A percentile compares a stretch with the other conserved stretches of the same genome.
These are phyloP conservation scores for Nesoenas mayeri DNA, from an alignment of 2,113 vertebrate species.

Conservation along the genomic window DNA sequence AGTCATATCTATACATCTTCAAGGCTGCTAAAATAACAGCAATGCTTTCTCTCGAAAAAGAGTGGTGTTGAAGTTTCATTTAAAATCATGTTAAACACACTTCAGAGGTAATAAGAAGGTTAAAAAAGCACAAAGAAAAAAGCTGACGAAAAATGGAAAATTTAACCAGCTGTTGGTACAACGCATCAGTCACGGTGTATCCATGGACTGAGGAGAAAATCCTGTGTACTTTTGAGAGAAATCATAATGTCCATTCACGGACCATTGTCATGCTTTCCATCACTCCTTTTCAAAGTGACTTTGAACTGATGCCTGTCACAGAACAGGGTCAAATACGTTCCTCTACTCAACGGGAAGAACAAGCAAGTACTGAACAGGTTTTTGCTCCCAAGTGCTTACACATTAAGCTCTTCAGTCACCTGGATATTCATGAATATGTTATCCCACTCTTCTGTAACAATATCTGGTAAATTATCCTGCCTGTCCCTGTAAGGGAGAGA, in stretches of 20 bases:
- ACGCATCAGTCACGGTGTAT: not conserved
- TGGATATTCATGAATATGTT: not conserved
- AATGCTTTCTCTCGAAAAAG: not conserved
- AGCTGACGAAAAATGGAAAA: not conserved
- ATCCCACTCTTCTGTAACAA: not conserved
- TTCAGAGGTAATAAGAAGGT: not conserved
- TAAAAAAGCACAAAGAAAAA: not conserved
- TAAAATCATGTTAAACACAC: not conserved
- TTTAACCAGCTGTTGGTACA: not conserved
- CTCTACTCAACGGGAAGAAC: not conserved
- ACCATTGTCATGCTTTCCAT: rapidly evolving
- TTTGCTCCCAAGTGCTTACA: not conserved
- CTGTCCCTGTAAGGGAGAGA: not conserved
- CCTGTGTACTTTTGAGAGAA: not conserved
- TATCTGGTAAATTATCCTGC: slow-evolving; percentile 26
- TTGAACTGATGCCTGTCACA: not conserved
- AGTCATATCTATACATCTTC: not conserved
- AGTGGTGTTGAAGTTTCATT: not conserved
- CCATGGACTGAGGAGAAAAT: not conserved
- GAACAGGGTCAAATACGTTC: not conserved
- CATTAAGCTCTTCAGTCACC: not conserved
- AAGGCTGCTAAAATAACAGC: not conserved
- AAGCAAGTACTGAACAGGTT: not conserved
- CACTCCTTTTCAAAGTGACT: not conserved
- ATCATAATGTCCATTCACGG: not conserved